phyloP scores from a whole-genome alignment of 1,140 invertebrate genomes.

The Hesperophylax magnus region DNA sequence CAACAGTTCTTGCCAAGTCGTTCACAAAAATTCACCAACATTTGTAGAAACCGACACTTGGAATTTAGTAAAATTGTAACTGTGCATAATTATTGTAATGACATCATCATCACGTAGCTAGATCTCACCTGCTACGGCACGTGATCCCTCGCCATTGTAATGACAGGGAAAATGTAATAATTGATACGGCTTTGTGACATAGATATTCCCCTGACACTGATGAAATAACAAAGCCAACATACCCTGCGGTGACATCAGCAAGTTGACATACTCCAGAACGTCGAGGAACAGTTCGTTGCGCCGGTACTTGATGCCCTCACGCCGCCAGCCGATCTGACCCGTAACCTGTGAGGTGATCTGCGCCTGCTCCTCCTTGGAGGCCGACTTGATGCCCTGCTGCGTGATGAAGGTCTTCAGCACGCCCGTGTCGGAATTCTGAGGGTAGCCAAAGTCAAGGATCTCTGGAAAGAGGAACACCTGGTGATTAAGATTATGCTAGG shows the following conservation, averaged over 20 bases:
- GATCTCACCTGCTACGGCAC: no score
- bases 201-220: no score
- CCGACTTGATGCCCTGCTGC: constrained; percentile 98
- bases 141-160: no score
- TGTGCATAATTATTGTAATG: no score
- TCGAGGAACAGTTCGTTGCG: constrained; percentile 99
- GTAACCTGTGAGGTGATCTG: constrained; percentile 99
- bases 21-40: background rate
- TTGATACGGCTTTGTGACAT: no score
- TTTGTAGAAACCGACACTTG: no score
- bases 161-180: no score
- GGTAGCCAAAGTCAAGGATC: constrained; percentile 99
- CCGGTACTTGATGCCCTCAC: constrained; percentile 99
- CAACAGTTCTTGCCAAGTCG: no score
- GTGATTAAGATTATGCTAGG: no score
- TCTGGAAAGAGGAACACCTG: constrained; percentile 75
- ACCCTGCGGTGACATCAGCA: constrained; percentile 99
- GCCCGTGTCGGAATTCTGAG: constrained; percentile 99
- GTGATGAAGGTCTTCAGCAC: constrained; percentile 99
- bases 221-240: constrained; percentile 15
- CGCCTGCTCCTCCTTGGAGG: constrained; percentile 99
- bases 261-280: constrained; percentile 98
- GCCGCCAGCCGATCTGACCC: constrained; percentile 99
- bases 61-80: no score
- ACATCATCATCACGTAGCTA: no score